Evolutionary conservation across 2,797 vertebrate species (phyloP).

Genomic region (Orestias chungarensis): DNA sequence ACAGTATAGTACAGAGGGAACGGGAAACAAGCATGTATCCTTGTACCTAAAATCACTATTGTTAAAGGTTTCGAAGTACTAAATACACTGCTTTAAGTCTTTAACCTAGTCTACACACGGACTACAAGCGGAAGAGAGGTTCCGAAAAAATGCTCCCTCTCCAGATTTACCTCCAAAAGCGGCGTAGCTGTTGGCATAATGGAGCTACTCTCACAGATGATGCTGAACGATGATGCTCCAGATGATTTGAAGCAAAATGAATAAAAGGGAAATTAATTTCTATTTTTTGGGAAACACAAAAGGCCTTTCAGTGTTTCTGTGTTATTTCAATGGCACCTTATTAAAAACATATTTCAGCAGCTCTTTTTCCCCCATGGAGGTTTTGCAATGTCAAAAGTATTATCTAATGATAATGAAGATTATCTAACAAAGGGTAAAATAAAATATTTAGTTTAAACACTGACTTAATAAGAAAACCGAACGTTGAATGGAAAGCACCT

Average conservation of each 20-base stretch:
- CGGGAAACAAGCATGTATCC: constrained; percentile 57
- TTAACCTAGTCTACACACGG: constrained; percentile 64
- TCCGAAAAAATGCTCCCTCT: constrained; percentile 53
- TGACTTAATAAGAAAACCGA: constrained; percentile 12
- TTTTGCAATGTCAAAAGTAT: background rate
- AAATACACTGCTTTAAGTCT: constrained; percentile 60
- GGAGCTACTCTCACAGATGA: constrained; percentile 16
- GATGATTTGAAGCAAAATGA: constrained; percentile 17
- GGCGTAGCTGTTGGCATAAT: constrained; percentile 52
- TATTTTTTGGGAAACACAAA: constrained; percentile 3
- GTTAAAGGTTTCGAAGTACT: constrained; percentile 70
- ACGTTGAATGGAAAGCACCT: background rate
- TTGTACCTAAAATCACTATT: constrained; percentile 78
- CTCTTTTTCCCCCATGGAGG: constrained; percentile 12
- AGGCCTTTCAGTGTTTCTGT: constrained; percentile 27
- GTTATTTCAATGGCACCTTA: constrained; percentile 8
- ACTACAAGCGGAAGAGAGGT: constrained; percentile 62
- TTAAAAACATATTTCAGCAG: constrained; percentile 32
- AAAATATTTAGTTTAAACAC: constrained; percentile 49
- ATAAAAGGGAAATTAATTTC: constrained; percentile 18
- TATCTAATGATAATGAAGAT: background rate
- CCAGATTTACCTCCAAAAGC: constrained; percentile 60
- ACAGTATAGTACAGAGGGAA: constrained; percentile 62
- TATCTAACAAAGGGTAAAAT: constrained; percentile 6
- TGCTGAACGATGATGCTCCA: constrained; percentile 26